Evolutionary conservation across 2,113 vertebrate species (phyloP).

Genomic region (Antechinus flavipes): DNA sequence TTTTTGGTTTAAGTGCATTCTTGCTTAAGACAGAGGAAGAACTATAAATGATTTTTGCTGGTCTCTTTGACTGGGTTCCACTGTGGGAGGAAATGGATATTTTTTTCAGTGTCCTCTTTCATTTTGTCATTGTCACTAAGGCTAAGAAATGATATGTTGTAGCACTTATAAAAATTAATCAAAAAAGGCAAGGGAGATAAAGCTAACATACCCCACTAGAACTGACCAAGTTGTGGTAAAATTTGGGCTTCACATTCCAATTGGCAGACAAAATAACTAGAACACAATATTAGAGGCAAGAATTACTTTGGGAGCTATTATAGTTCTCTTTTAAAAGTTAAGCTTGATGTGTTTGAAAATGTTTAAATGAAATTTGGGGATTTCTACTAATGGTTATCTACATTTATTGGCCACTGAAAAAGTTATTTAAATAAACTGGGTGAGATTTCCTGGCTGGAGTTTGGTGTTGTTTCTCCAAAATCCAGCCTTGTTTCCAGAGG

Average conservation of each 20-base stretch:
- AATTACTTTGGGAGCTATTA: fast-evolving
- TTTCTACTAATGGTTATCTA: slow-evolving; percentile 21
- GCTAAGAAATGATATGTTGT: background rate
- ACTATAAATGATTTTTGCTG: background rate
- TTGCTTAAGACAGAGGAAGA: background rate
- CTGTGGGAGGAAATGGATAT: background rate
- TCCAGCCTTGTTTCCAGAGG: slow-evolving; percentile 78
- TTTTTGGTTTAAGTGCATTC: background rate
- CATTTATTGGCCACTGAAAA: slow-evolving; percentile 69
- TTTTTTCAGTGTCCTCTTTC: background rate
- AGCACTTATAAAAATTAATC: slow-evolving; percentile 30
- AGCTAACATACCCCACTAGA: background rate
- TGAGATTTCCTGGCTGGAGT: slow-evolving; percentile 83
- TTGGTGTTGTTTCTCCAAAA: slow-evolving; percentile 75
- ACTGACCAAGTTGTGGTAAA: background rate
- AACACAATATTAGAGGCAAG: background rate
- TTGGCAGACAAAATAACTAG: background rate
- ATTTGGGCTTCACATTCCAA: background rate
- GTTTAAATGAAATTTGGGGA: slow-evolving; percentile 43
- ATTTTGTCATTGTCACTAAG: background rate
- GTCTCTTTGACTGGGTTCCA: background rate
- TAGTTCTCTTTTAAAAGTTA: background rate
- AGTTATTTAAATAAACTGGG: slow-evolving; percentile 79
- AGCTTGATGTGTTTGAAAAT: slow-evolving; percentile 24
- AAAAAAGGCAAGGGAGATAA: slow-evolving; percentile 3